Evolutionary conservation across 2,888 invertebrate species (phyloP), one percentile per base, ranked within the genome.

Genomic region (Monochamus alternatus): DNA sequence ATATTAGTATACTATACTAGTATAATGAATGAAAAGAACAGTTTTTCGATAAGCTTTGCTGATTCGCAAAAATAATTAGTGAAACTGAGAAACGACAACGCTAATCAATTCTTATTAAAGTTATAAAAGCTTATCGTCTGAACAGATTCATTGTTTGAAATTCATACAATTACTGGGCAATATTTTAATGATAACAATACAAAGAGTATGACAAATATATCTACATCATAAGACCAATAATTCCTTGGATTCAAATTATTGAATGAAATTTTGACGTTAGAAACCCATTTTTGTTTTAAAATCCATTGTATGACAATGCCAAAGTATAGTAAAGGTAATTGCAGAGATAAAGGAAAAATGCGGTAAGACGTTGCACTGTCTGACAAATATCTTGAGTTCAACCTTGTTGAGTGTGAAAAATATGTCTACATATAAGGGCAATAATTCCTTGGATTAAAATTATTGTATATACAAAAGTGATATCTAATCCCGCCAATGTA

Each of bases 311-410:
- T 22, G 22, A 22, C 22, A 22, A 22, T 22, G 22, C 22, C 1
- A 22, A 22, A 22, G 22, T 22, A 22, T 22, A 1, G 22, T 22
- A 22, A 22, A 0, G 22, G 22, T 22, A 22, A 22, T 22, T 22
- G 22, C 22, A 22, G 22, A 22, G 22, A 22, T 22, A 22, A 22
- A 22, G 22, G 22, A 52, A 65, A 72, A 73, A 59, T 73, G 66
- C 66, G 64, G 51, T 73, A 73, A 55, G 14, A 73, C 60, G 47
- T 59, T 51, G 51, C 66, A 66, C 66, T 73, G 66, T 66, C 59
- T 67, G 73, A 73, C 73, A 73, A 66, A 66, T 66, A 66, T 73
- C 73, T 66, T 58, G 47, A 38, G 60, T 14, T 22, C 60, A 73
- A 67, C 30, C 60, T 73, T 22, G 22, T 22, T 22, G 22, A 22